Percentiles rank a stretch among this genome's conserved stretches.
Conservation (phyloP, 2,113 vertebrate genomes). For the Phylloscopus whistleri region DNA sequence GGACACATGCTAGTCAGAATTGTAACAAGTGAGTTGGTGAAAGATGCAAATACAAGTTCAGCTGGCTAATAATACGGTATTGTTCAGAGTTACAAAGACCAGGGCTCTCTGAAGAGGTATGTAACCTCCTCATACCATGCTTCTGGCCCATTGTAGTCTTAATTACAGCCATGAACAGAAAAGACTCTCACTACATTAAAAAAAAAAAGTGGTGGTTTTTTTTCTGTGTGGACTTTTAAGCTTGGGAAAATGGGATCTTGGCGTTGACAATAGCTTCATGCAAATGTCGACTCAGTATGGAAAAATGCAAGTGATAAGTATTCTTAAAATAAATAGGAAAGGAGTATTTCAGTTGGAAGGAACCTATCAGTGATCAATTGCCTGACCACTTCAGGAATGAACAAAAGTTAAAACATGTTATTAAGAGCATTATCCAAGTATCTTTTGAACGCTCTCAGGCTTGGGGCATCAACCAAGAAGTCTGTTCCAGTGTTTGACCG, state of each 20-base stretch:
- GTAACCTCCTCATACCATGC: background rate
- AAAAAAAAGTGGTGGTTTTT: background rate
- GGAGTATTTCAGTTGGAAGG: background rate
- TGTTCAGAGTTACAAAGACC: background rate
- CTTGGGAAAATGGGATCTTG: background rate
- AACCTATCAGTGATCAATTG: background rate
- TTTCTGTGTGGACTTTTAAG: background rate
- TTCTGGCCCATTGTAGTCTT: background rate
- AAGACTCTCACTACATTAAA: background rate
- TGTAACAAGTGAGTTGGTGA: background rate
- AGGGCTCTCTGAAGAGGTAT: background rate
- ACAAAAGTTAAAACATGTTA: background rate
- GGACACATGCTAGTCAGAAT: background rate
- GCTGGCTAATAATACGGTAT: background rate
- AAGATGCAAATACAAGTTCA: background rate
- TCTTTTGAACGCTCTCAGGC: background rate
- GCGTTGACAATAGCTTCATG: background rate
- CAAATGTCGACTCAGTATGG: background rate
- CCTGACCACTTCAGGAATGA: background rate
- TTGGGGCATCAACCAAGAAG: background rate
- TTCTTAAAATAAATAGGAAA: background rate
- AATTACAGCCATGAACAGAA: background rate
- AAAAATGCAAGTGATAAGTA: background rate
- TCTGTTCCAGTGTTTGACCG: background rate
- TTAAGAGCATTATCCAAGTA: background rate